Conservation (phyloP, 1,140 invertebrate species). For the Cherax destructor region DNA sequence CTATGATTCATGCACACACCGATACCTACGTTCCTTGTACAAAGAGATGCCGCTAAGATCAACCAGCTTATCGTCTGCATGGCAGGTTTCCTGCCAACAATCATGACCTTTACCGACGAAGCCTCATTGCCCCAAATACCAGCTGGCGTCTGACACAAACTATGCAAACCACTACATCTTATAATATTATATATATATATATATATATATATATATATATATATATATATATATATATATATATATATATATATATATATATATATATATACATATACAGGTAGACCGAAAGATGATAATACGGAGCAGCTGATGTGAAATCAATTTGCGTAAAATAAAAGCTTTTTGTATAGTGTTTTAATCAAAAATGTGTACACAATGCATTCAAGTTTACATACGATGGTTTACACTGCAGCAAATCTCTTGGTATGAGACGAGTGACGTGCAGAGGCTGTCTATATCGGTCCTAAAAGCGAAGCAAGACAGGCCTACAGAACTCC, state of each 20-base stretch:
- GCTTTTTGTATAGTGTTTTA: too few relatives aligned
- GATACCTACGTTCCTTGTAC: not conserved
- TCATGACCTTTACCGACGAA: conserved; percentile 17
- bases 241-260: too few relatives aligned
- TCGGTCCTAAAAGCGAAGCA: not conserved
- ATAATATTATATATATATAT: too few relatives aligned
- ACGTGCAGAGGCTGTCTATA: not conserved
- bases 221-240: too few relatives aligned
- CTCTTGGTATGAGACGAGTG: not conserved
- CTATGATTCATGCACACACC: conserved; percentile 5
- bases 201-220: too few relatives aligned
- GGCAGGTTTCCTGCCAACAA: conserved; percentile 3
- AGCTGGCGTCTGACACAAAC: not conserved
- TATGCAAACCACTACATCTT: not conserved
- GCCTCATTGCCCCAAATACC: not conserved
- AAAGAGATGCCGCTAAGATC: conserved; percentile 42
- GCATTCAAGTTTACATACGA: too few relatives aligned
- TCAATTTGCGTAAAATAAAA: too few relatives aligned
- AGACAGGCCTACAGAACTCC: not conserved
- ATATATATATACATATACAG: too few relatives aligned
- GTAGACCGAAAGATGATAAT: too few relatives aligned
- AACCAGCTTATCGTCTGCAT: conserved; percentile 5
- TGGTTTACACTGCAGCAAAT: not conserved
- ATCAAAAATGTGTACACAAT: too few relatives aligned
- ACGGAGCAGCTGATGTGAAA: too few relatives aligned